Evolutionary conservation across 2,888 invertebrate species (phyloP), one percentile per base, ranked within the genome.

Genomic region (Stomorhina lunata): DNA sequence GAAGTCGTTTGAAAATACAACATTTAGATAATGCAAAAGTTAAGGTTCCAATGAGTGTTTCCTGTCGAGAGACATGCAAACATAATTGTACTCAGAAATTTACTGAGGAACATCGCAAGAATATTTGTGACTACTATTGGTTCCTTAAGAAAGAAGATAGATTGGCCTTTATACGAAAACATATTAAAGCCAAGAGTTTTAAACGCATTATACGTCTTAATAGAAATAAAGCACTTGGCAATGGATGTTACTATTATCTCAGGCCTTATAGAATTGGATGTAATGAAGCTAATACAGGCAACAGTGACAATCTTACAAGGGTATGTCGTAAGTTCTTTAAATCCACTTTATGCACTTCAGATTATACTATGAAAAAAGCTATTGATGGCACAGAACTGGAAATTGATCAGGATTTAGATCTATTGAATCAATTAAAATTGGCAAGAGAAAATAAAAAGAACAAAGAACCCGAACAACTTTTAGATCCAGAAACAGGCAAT

Each of bases 91-190:
- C 25, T 1, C 55, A 69, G 15, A 72, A 77, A 37, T 79, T 85
- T 57, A 71, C 48, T 17, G 45, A 76, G 20, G 59, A 65, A 17
- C 76, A 79, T 22, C 77, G 85, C 0, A 53, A 25, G 7, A 10
- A 50, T 22, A 32, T 83, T 12, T 85, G 84, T 53, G 25, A 29
- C 4, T 73, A 73, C 20, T 85, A 71, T 59, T 84, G 83, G 83
- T 61, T 48, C 1, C 53, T 80, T 1, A 76, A 12, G 7, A 55
- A 57, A 45, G 83, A 72, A 1, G 71, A 79, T 6, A 81, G 79
- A 25, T 12, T 43, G 4, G 50, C 48, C 27, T 75, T 80, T 27
- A 75, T 84, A 69, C 40, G 78, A 1, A 75, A 53, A n/a, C 69
- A 81, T 25, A 76, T 71, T 3, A 66, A 63, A 32, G 50, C 55